phyloP scores from a whole-genome alignment of 2,888 invertebrate genomes.

The Chaetoderma sp. region DNA sequence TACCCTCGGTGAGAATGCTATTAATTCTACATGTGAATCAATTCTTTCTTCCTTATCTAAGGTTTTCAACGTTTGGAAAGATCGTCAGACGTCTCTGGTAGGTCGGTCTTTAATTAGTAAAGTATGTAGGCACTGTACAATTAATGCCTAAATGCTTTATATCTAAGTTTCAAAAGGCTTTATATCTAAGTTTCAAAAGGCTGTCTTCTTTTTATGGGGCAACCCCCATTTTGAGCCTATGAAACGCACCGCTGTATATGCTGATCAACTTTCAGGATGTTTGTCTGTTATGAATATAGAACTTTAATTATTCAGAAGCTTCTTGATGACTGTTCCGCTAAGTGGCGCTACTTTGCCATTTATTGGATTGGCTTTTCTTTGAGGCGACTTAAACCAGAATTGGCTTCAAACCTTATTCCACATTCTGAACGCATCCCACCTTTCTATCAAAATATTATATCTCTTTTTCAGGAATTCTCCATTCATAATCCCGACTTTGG shows the following conservation, averaged over 20 bases:
- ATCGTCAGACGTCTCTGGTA: background rate
- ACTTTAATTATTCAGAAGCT: background rate
- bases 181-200: too few relatives aligned
- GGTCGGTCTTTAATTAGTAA: background rate
- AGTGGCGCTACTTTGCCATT: constrained; percentile 6
- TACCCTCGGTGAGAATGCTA: background rate
- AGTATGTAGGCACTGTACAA: constrained; percentile 1
- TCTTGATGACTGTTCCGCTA: background rate
- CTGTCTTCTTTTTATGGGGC: constrained; percentile 5
- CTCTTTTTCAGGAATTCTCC: background rate
- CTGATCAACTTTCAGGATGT: background rate
- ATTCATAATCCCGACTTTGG: background rate
- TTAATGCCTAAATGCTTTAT: constrained; percentile 2
- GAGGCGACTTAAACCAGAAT: background rate
- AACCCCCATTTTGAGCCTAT: background rate
- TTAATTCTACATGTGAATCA: too few relatives aligned
- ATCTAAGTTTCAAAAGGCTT: background rate
- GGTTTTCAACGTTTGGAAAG: constrained; percentile 1
- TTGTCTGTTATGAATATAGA: background rate
- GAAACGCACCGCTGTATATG: background rate
- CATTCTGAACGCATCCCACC: background rate
- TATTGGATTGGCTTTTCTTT: background rate
- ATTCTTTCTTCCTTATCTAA: too few relatives aligned
- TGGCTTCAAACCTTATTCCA: background rate
- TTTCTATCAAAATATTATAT: background rate